Percentiles rank a stretch among this genome's conserved stretches.
phyloP scores from a whole-genome alignment of 2,888 invertebrate genomes.

The Sarcophaga caerulescens region DNA sequence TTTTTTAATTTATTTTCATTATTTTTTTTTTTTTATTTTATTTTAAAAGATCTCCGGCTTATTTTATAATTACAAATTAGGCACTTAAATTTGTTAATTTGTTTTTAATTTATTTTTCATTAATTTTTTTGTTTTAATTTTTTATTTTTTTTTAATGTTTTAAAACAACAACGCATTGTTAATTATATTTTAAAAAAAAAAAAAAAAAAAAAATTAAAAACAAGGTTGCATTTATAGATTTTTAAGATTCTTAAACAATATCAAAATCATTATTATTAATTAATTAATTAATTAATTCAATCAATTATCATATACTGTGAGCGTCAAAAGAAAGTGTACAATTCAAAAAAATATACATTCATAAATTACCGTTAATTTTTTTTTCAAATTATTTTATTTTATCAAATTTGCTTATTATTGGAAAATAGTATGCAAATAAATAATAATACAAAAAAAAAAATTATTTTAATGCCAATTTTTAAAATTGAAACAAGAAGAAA shows the following conservation, averaged over 20 bases:
- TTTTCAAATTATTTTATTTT: too few relatives aligned
- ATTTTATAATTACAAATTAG: background rate
- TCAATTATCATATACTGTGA: background rate
- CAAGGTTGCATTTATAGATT: background rate
- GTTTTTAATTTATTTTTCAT: background rate
- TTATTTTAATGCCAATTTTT: too few relatives aligned
- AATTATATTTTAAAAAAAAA: background rate
- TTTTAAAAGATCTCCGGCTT: slow-evolving; percentile 28
- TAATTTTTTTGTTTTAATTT: background rate
- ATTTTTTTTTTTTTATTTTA: slow-evolving; percentile 10
- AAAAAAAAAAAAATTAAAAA: background rate
- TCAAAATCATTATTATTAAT: background rate
- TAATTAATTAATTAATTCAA: background rate
- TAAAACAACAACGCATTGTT: background rate
- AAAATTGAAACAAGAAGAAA: too few relatives aligned
- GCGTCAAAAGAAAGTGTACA: too few relatives aligned
- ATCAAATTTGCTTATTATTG: too few relatives aligned
- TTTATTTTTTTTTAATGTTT: background rate
- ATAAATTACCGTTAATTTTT: too few relatives aligned
- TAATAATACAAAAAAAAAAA: too few relatives aligned
- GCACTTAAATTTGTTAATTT: background rate
- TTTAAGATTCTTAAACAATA: background rate
- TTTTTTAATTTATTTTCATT: background rate
- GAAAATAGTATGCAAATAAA: too few relatives aligned
- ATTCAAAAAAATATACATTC: too few relatives aligned